Evolutionary conservation across 2,797 vertebrate species (phyloP).

Genomic region (Micromesistius poutassou): DNA sequence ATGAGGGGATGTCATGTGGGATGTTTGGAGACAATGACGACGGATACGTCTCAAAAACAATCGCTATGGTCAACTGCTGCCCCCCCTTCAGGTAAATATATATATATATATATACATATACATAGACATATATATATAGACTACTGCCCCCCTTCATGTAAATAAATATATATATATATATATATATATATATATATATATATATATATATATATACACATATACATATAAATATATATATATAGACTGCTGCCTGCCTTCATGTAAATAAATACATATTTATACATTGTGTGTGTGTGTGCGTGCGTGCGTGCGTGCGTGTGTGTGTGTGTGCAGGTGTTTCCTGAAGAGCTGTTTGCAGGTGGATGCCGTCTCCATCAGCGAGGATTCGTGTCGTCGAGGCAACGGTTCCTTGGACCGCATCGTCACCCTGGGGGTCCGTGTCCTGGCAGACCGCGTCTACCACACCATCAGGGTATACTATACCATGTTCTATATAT

Average conservation of each 20-base stretch:
- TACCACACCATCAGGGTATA: constrained; percentile 82
- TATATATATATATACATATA: not conserved
- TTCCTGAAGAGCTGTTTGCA: constrained; percentile 79
- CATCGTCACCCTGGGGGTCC: constrained; percentile 76
- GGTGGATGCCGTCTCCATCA: constrained; percentile 69
- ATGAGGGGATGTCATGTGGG: constrained; percentile 71
- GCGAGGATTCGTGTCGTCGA: constrained; percentile 74
- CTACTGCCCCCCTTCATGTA: too few species aligned
- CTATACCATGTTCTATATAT: constrained; percentile 6
- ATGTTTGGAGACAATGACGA: constrained; percentile 67
- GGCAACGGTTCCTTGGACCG: constrained; percentile 75
- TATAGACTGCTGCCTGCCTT: too few species aligned
- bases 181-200: not conserved
- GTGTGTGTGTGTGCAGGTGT: constrained; percentile 58
- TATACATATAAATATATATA: too few species aligned
- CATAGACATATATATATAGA: not conserved
- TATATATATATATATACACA: not conserved
- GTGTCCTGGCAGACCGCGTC: constrained; percentile 76
- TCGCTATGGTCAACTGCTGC: constrained; percentile 82
- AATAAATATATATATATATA: not conserved
- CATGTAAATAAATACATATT: too few species aligned
- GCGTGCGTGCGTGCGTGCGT: too few species aligned
- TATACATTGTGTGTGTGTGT: not conserved
- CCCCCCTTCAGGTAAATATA: constrained; percentile 79
- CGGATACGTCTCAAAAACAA: constrained; percentile 76